Evolutionary conservation across 2,113 vertebrate species (phyloP).

Genomic region (Rhea pennata): DNA sequence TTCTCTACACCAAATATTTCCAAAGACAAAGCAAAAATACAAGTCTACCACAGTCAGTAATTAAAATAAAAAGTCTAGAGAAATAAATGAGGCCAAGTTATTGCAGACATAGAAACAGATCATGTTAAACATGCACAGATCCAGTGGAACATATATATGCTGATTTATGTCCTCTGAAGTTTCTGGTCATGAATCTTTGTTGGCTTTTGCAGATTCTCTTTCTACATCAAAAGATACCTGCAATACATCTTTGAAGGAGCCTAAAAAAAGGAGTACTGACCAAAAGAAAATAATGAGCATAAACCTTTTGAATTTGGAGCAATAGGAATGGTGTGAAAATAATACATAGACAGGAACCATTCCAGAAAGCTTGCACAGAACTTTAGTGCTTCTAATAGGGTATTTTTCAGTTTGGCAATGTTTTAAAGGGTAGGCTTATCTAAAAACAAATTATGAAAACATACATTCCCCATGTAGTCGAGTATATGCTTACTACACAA

Average conservation of each 20-base stretch:
- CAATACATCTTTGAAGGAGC: neutral
- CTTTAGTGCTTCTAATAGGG: accelerated
- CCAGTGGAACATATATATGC: neutral
- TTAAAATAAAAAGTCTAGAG: neutral
- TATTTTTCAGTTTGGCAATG: neutral
- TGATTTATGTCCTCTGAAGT: neutral
- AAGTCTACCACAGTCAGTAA: neutral
- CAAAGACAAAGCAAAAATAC: neutral
- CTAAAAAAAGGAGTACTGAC: neutral
- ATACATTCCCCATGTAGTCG: neutral
- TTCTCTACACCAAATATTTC: neutral
- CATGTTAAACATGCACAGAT: neutral
- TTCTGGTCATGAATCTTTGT: neutral
- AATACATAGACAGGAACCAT: neutral
- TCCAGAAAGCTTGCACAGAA: neutral
- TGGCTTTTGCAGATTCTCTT: neutral
- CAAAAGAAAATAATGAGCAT: neutral
- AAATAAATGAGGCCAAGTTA: neutral
- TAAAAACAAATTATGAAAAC: neutral
- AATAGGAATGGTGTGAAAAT: neutral
- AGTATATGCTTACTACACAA: neutral
- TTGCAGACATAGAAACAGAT: neutral
- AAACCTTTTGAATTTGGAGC: neutral
- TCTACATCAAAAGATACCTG: neutral
- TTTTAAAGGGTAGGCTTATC: neutral